A percentile compares a stretch with the other conserved stretches of the same genome.
These are phyloP conservation scores for Brachystomella parvula DNA, from an alignment of 1,140 invertebrate species.

Conservation along the genomic window DNA sequence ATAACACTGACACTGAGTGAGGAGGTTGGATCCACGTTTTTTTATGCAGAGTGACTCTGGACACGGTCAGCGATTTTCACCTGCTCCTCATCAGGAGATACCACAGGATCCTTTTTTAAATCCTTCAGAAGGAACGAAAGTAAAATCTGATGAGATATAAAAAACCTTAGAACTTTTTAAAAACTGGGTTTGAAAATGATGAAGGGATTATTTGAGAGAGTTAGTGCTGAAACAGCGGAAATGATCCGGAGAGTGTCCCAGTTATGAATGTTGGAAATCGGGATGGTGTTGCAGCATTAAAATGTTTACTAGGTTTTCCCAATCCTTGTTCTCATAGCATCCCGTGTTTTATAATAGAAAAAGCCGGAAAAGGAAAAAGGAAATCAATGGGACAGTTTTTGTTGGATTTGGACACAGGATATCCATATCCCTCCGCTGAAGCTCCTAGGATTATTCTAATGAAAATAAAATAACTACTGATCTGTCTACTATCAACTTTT, in stretches of 20 bases:
- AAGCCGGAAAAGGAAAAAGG: constrained; percentile 38
- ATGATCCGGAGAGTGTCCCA: constrained; percentile 35
- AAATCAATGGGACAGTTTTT: constrained; percentile 37
- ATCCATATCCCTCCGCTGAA: constrained; percentile 38
- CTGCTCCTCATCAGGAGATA: neutral
- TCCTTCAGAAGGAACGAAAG: constrained; percentile 2
- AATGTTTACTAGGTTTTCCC: constrained; percentile 30
- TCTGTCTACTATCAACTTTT: neutral
- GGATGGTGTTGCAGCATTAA: constrained; percentile 36
- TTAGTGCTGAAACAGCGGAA: constrained; percentile 7
- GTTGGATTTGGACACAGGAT: constrained; percentile 32
- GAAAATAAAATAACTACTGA: neutral
- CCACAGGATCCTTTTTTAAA: neutral
- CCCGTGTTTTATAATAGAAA: constrained; percentile 26
- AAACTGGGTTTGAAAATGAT: neutral
- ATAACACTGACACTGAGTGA: neutral
- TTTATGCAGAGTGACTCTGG: constrained; percentile 1
- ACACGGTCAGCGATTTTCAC: constrained; percentile 10
- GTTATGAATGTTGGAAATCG: constrained; percentile 39
- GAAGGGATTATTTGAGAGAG: neutral
- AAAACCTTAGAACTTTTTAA: constrained; percentile 1
- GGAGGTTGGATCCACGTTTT: neutral
- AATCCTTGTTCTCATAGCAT: constrained; percentile 35
- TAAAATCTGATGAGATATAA: neutral
- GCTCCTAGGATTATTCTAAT: constrained; percentile 1